Base-by-base conservation (phyloP, 1,140 invertebrate genomes). In the Choristoneura fumiferana region DNA sequence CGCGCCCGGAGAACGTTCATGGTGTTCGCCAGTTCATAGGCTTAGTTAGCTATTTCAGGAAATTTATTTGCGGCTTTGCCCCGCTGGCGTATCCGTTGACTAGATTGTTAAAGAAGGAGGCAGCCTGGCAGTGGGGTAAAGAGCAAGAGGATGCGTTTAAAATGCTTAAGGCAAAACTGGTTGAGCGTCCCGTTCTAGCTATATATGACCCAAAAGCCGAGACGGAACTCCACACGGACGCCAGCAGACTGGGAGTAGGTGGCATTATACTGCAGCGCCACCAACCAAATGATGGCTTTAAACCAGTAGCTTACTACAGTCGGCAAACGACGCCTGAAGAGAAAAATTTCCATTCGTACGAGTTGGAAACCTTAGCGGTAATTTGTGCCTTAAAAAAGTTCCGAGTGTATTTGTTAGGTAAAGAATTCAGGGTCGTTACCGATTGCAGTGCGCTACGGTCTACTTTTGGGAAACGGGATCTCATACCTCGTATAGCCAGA, bases 401-500 rank as follows among this genome's bases (percentile, higher is more conserved):
- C 22, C 65, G 74, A 36, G 60, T 73, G 10, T 78, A 72, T 34
- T 36, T 82, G 12, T 8, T 81, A 9, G 80, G 77, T 4, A 78
- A 78, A 15, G 39, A 53, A 14, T 89, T 87, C 54, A 75, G 40
- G 6, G 58, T 89, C 0, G 57, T 86, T 12, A 81, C 78, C 0
- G 84, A 84, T 63, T 87, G 81, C 38, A 71, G 68, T 13, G 78
- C 73, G 0, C 57, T 85, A 0, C 71, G 58, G 37, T 43, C 34
- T n/a, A 67, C 69, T 0, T 62, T 61, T 62, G 57, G 33, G 13
- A 82, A 74, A 59, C 56, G 64, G 33, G 69, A 76, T 43, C 45
- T 72, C 6, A 54, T 63, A 40, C 65, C 71, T 10, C 15, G 70
- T 38, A 63, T 78, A 29, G 73, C 65, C 1, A 29, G 71, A 0